Base-by-base conservation (phyloP, 2,888 invertebrate genomes). In the Ectemnius cavifrons region DNA sequence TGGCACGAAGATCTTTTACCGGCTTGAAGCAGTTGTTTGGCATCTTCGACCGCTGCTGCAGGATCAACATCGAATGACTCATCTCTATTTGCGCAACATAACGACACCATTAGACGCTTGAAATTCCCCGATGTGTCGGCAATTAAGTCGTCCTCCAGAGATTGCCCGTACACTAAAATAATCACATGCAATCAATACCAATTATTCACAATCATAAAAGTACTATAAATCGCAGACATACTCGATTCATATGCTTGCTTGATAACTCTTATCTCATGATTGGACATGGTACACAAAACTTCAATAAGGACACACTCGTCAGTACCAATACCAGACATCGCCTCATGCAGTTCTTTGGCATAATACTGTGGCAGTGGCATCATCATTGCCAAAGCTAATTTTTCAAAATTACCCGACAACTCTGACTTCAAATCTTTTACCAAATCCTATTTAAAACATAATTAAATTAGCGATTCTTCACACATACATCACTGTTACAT, bases 81-180 rank as follows among this genome's bases (percentile, higher is more conserved):
- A 89, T 96, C 94, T 83, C 97, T 92, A 87, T 95, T 95, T 58
- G 95, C 96, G 89, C 95, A 94, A 86, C 95, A 95, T 16, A 97
- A 91, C 37, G 98, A 97, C 27, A 97, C 95, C 92, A 99, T 94
- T 57, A 99, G 92, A 67, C 98, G 94, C 90, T 96, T 95, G 92
- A 99, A 98, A 88, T 95, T 95, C 14, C 98, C 98, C 62, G 97
- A 97, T 1, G 98, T 98, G 90, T 99, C 99, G 63, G 95, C 94
- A 78, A 93, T 93, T 28, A 98, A 91, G 89, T 97, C 97, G 64
- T 95, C 94, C 88, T 98, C 98, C 82, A 98, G 92, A 49, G 95
- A 93, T 66, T 93, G 94, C 65, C 95, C 94, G 87, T 94, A 97
- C 89, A 97, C 97, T 98, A 91, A 52, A 74, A 56, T 52, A 59